Evolutionary conservation across 1,140 invertebrate genomes (phyloP).

Genomic region (Papilio xuthus): DNA sequence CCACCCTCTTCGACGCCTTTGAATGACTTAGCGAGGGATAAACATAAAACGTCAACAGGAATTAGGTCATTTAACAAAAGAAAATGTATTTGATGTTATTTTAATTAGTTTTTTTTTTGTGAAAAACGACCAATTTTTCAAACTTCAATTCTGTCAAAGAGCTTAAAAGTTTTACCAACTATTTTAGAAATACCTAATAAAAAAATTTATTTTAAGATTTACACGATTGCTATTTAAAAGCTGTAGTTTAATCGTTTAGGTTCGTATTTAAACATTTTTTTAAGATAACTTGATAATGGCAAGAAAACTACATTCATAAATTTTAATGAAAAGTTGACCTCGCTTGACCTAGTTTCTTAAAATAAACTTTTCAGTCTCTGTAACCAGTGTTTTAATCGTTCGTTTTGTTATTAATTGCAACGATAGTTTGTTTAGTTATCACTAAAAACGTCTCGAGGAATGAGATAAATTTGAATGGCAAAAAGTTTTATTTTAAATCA

Average conservation of each 20-base stretch:
- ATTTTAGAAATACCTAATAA: not conserved
- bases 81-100: not conserved
- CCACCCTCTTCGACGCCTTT: not conserved
- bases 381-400: conserved; percentile 7
- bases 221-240: not conserved
- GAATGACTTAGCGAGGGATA: not conserved
- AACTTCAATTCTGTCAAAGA: not conserved
- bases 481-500: not conserved
- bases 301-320: conserved; percentile 22
- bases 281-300: conserved; percentile 5
- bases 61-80: not conserved
- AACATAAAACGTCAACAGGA: not conserved
- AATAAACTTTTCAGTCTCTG: conserved; percentile 20
- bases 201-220: not conserved
- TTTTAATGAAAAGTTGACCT: conserved; percentile 23
- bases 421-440: conserved; percentile 16
- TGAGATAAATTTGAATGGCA: not conserved
- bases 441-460: not conserved
- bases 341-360: conserved; percentile 16
- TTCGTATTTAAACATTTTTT: not conserved
- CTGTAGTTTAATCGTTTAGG: not conserved
- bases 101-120: not conserved
- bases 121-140: too few species aligned
- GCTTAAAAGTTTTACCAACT: not conserved
- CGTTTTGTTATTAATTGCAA: not conserved